Evolutionary conservation across 2,797 vertebrate genomes (phyloP).

Genomic region (Acanthurus lineatus): DNA sequence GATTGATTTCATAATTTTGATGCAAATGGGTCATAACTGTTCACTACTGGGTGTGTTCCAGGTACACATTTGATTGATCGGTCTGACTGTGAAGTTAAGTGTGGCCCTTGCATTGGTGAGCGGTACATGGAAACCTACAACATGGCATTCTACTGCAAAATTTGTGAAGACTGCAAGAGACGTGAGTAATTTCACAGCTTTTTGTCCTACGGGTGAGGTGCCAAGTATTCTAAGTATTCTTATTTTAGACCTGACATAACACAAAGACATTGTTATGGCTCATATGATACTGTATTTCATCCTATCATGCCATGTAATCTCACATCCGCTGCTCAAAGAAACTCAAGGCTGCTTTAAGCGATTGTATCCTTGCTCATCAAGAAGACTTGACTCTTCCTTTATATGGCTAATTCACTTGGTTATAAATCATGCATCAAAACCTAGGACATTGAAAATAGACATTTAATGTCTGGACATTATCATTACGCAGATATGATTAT

Average conservation of each 20-base stretch:
- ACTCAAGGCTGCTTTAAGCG: not conserved
- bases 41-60: conserved; percentile 45
- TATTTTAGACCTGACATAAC: not conserved
- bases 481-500: not conserved
- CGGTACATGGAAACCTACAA: conserved; percentile 54
- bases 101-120: accelerated
- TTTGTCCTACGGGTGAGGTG: not conserved
- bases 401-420: no score
- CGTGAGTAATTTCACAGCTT: conserved; percentile 66
- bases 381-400: not conserved
- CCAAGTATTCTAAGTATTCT: not conserved
- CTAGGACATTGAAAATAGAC: not conserved
- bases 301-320: not conserved
- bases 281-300: not conserved
- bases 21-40: conserved; percentile 2
- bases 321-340: not conserved
- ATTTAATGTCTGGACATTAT: not conserved
- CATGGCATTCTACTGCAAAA: accelerated
- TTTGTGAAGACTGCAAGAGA: conserved; percentile 62
- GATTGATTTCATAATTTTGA: not conserved
- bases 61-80: not conserved
- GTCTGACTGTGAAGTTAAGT: accelerated
- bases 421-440: no score
- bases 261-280: not conserved
- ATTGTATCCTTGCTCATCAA: not conserved